Conservation (phyloP, 2,113 vertebrate genomes). For the Speoplatyrhinus poulsoni region DNA sequence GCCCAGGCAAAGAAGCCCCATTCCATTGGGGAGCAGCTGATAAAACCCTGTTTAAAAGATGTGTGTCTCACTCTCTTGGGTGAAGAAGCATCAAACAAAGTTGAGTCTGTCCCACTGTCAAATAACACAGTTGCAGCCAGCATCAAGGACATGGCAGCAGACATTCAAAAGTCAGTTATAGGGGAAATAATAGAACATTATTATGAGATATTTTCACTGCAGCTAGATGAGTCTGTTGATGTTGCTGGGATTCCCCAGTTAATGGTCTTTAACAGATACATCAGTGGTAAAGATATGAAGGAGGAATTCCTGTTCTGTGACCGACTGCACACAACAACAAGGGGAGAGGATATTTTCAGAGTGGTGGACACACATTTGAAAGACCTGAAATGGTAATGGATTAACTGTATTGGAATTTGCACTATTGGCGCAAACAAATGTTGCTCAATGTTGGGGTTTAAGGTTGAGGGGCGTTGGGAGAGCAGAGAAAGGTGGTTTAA, state of each 20-base stretch:
- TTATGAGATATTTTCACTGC: constrained; percentile 6
- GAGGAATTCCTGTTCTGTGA: constrained; percentile 10
- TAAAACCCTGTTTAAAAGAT: constrained; percentile 11
- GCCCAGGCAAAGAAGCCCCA: neutral
- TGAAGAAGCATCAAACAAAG: constrained; percentile 17
- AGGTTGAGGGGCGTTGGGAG: no score
- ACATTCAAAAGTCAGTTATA: neutral
- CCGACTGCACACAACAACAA: neutral
- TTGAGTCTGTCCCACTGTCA: constrained; percentile 4
- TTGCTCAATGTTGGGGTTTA: no score
- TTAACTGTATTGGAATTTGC: constrained; percentile 13
- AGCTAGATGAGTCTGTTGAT: constrained; percentile 17
- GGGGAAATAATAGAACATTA: neutral
- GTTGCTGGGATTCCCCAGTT: constrained; percentile 18
- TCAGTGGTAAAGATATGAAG: constrained; percentile 6
- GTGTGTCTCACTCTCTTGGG: neutral
- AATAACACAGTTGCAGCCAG: neutral
- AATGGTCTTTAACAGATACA: constrained; percentile 8
- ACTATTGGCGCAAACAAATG: no score
- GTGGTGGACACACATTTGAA: constrained; percentile 9
- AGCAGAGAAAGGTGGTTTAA: no score
- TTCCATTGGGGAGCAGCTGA: constrained; percentile 8
- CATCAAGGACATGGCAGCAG: constrained; percentile 10
- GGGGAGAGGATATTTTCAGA: constrained; percentile 7
- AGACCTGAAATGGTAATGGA: constrained; percentile 9